A percentile compares a stretch with the other conserved stretches of the same genome.
These are phyloP conservation scores for Carlito syrichta DNA, from an alignment of 2,113 vertebrate species.

Conservation along the genomic window DNA sequence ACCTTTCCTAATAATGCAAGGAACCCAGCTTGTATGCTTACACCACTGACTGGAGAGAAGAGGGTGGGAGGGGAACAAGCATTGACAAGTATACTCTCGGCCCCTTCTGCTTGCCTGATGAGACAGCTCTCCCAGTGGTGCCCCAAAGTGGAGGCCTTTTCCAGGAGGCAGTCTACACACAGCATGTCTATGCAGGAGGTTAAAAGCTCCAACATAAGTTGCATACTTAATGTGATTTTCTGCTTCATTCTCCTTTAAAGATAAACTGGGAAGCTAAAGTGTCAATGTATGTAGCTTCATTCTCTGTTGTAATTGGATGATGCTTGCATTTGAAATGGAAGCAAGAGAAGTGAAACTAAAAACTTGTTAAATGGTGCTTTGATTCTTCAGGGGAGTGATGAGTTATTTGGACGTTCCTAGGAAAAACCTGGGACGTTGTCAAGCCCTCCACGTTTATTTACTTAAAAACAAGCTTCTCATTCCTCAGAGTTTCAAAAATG, in stretches of 20 bases:
- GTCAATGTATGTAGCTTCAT: slow-evolving; percentile 62
- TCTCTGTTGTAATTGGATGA: slow-evolving; percentile 62
- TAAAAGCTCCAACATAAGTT: slow-evolving; percentile 44
- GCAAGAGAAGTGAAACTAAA: slow-evolving; percentile 43
- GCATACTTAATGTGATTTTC: slow-evolving; percentile 71
- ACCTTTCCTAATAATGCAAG: neutral
- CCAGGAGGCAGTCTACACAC: neutral
- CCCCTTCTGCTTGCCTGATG: neutral
- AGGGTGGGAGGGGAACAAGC: neutral
- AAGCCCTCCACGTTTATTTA: slow-evolving; percentile 68
- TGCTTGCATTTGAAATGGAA: slow-evolving; percentile 62
- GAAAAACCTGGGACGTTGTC: slow-evolving; percentile 12
- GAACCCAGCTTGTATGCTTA: neutral
- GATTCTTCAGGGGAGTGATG: slow-evolving; percentile 47
- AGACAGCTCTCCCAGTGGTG: neutral
- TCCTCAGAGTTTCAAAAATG: slow-evolving; percentile 75
- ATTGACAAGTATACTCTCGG: neutral
- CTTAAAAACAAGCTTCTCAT: slow-evolving; percentile 73
- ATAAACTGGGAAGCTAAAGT: slow-evolving; percentile 38
- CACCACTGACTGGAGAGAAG: neutral
- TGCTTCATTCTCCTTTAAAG: slow-evolving; percentile 71
- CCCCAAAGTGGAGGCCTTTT: neutral
- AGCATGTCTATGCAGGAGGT: slow-evolving; percentile 28
- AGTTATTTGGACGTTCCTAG: slow-evolving; percentile 53
- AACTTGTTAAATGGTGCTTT: slow-evolving; percentile 60